Evolutionary conservation across 2,888 invertebrate species (phyloP), one percentile per base, ranked within the genome.

Genomic region (Didymodactylos carnosus): DNA sequence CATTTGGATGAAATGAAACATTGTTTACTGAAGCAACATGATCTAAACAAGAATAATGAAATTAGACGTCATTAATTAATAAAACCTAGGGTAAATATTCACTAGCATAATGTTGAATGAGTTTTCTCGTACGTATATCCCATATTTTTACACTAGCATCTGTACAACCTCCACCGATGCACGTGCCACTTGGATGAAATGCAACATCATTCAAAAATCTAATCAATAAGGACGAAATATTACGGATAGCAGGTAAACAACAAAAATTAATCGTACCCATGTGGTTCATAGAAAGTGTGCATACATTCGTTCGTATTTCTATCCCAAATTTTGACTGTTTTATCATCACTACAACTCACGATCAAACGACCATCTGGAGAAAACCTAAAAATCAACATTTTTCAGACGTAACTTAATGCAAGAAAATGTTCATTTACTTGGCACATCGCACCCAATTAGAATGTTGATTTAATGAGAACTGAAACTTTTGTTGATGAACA

Each of bases 321-420:
- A 80, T 91, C 91, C 89, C 90, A 93, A 7, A 94, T 83, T 79
- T 88, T 88, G 6, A 90, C 85, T 0, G 89, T 88, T 80, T 89
- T 90, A 80, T 94, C 94, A 83, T 94, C 93, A 72, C 91, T 89
- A 78, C 91, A 90, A 0, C 92, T 91, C 0, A 89, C 90, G 76
- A 94, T 86, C 49, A 90, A 82, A 75, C 88, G 87, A 0, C 89
- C 89, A 83, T 90, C 89, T 5, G 88, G 87, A 41, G 91, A 90
- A 83, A 90, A 91, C 76, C 88, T 87, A 76, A 27, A 49, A 29
- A 35, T 53, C 29, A 41, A 3, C n/a, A n/a, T 39, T n/a, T 73
- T 13, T 72, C 23, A 72, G 27, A 35, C 23, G 16, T 40, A 41
- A 23, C 14, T 39, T 29, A 35, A 39, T 19, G 23, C 43, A 8